phyloP scores from a whole-genome alignment of 2,888 invertebrate species.

The Gandaritis pyraliata region DNA sequence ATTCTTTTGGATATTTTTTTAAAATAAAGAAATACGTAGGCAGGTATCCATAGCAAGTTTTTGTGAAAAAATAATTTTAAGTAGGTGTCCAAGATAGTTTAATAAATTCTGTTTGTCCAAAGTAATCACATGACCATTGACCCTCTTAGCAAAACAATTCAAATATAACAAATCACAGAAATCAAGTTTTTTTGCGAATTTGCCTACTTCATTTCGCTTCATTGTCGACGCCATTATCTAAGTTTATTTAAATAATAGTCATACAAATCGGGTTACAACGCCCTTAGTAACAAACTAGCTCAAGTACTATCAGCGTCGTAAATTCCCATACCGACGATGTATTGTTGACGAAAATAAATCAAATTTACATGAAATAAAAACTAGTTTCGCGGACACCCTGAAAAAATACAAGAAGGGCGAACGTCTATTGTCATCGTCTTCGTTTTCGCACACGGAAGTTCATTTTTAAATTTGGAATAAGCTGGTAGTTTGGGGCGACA shows the following conservation, averaged over 20 bases:
- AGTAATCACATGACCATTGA: slow-evolving; percentile 43
- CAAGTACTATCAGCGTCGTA: slow-evolving; percentile 56
- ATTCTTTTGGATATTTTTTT: slow-evolving; percentile 1
- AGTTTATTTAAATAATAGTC: slow-evolving; percentile 42
- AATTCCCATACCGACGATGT: slow-evolving; percentile 74
- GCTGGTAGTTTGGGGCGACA: slow-evolving; percentile 67
- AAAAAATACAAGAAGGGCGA: slow-evolving; percentile 65
- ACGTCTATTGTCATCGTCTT: slow-evolving; percentile 56
- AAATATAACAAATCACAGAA: slow-evolving; percentile 43
- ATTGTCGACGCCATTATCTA: slow-evolving; percentile 58
- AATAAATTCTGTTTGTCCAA: slow-evolving; percentile 35
- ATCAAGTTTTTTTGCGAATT: slow-evolving; percentile 57
- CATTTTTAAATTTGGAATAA: slow-evolving; percentile 66
- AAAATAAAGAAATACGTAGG: background rate
- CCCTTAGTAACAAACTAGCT: slow-evolving; percentile 59
- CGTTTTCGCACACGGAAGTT: slow-evolving; percentile 80
- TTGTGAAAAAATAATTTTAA: too few relatives aligned
- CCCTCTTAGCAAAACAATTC: slow-evolving; percentile 59
- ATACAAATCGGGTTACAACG: slow-evolving; percentile 51
- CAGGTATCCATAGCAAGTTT: too few relatives aligned
- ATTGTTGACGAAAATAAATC: slow-evolving; percentile 82
- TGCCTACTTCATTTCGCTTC: slow-evolving; percentile 62
- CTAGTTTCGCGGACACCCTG: slow-evolving; percentile 66
- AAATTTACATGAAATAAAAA: slow-evolving; percentile 78
- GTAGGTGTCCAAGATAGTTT: slow-evolving; percentile 12